Evolutionary conservation across 2,888 invertebrate genomes (phyloP), one percentile per base, ranked within the genome.

Genomic region (Trypoxylon attenuatum): DNA sequence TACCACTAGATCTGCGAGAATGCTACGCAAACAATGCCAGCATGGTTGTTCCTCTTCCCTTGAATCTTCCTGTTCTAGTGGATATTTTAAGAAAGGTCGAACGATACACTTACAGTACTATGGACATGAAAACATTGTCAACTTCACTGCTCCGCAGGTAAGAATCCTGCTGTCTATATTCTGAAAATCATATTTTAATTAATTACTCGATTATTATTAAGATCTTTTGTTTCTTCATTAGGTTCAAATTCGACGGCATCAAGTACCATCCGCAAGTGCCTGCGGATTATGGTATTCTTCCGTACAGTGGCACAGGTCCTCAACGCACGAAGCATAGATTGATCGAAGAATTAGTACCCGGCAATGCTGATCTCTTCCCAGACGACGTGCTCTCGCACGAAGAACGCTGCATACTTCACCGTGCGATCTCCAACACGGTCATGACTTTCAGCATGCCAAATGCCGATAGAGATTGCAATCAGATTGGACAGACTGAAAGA

Each of bases 51-150:
- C 78, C 88, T 43, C 88, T 91, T 21, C 92, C 92, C 0, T 86
- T 89, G 62, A 90, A 91, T 15, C 83, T 92, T 2, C 90, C 89
- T 68, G 88, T 91, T 0, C 87, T 91, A 52, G 85, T 92, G 18
- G 92, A 92, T 53, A 82, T 93, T 8, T 74, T 93, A 25, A 88
- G 90, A 73, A 92, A 91, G 84, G 83, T 92, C 54, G 93, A 93
- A 81, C 82, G 85, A 52, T 76, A 84, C 46, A 87, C 89, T 38
- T 87, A 88, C 1, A 88, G 88, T 69, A 86, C 90, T 4, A 89
- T 87, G 60, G 87, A 92, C 76, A 87, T 91, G 80, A 88, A 91
- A 77, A 81, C 89, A 59, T 85, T 92, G 43, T 88, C 90, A 55
- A 88, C 90, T 10, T 88, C 90, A 5, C 82, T 92, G 68, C 82